Conservation (phyloP, 2,888 invertebrate species). For the Synanthedon myopaeformis region DNA sequence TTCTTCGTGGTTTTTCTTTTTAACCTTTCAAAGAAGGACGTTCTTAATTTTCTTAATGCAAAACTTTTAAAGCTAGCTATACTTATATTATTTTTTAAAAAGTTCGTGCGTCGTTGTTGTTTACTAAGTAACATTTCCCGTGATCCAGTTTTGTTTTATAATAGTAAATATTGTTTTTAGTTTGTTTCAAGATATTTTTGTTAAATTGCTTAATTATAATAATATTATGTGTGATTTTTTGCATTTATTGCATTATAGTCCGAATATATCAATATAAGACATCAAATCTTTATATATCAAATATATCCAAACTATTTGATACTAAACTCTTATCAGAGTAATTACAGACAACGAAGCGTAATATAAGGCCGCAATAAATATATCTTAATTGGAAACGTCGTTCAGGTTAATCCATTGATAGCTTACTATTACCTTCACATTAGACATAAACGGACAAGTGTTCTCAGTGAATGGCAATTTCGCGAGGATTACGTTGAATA, state of each 20-base stretch:
- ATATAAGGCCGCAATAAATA: conserved; percentile 39
- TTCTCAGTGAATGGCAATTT: background rate
- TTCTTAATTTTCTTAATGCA: background rate
- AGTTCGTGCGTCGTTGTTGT: background rate
- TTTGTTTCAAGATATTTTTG: too few species aligned
- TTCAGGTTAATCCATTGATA: conserved; percentile 19
- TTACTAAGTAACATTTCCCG: background rate
- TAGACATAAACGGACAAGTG: background rate
- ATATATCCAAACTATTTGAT: too few species aligned
- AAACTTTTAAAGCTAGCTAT: background rate
- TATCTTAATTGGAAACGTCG: conserved; percentile 42
- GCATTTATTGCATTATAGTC: too few species aligned
- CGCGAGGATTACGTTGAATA: background rate
- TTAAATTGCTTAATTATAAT: too few species aligned
- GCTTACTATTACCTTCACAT: background rate
- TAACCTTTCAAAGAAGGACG: background rate
- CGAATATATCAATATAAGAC: too few species aligned
- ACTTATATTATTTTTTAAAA: background rate
- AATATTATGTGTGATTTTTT: too few species aligned
- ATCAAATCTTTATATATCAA: too few species aligned
- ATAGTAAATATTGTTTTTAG: background rate
- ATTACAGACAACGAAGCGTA: background rate
- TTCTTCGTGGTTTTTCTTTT: too few species aligned
- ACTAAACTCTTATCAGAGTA: too few species aligned
- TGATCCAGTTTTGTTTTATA: background rate